Percentiles rank a stretch among this genome's conserved stretches.
Conservation (phyloP, 2,888 invertebrate genomes). For the Ethmia dodecea region DNA sequence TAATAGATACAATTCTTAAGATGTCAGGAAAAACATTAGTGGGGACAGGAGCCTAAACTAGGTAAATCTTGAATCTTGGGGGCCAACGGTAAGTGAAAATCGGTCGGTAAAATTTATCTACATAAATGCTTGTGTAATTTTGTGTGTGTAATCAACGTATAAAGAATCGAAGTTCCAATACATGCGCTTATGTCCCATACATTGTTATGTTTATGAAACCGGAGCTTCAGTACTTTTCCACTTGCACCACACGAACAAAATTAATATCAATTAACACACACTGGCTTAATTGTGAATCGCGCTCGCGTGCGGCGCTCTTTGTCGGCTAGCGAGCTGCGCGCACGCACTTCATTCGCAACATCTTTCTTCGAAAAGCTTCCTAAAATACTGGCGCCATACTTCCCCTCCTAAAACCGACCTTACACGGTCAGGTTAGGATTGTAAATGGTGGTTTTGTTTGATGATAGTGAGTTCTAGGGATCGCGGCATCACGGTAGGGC, state of each 20-base stretch:
- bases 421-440: conserved; percentile 35
- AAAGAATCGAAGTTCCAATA: no score
- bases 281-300: conserved; percentile 75
- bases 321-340: conserved; percentile 49
- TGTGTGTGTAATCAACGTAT: no score
- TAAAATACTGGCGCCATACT: conserved; percentile 67
- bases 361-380: conserved; percentile 72
- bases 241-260: conserved; percentile 62
- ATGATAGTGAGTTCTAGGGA: conserved; percentile 44
- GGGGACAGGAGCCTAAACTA: no score
- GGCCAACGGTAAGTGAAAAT: no score
- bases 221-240: conserved; percentile 23
- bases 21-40: no score
- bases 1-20: no score
- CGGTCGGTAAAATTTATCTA: no score
- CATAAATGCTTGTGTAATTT: no score
- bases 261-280: conserved; percentile 77
- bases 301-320: conserved; percentile 73
- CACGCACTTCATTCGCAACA: conserved; percentile 48
- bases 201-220: no score
- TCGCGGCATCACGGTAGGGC: conserved; percentile 62
- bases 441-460: conserved; percentile 25
- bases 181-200: no score
- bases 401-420: conserved; percentile 35
- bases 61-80: no score